Base-by-base conservation (phyloP, 2,113 vertebrate genomes). In the Turnix velox region DNA sequence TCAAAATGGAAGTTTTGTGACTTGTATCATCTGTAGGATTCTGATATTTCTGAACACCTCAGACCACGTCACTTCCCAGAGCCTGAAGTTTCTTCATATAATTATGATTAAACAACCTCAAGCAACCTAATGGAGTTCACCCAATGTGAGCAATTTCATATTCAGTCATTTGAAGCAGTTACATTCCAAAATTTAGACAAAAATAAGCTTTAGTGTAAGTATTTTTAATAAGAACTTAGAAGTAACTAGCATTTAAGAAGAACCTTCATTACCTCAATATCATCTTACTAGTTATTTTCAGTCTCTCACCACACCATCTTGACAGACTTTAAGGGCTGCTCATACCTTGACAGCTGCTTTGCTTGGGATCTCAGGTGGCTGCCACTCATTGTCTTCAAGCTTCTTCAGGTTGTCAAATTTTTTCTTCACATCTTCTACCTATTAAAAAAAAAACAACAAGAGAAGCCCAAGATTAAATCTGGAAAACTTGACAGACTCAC, bases 381-480 rank as follows among this genome's bases (percentile, higher is more conserved):
- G 96, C 99, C 98, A 99, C 8, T 95, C 94, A 11, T 97, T 97
- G 40, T 96, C 96, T 93, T 99, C 98, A 58, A 98, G 98, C 68
- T 98, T 98, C 85, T 94, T 98, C 55, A 99, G 95, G 43, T 98
- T 95, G 16, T 93, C 97, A 94, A 99, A 99, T 90, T 99, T 99
- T 86, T 98, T 98, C 59, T 97, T 95, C 74, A 99, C 98, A 48
- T 99, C 99, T 95, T 99, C 97, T 4, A 99, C 95, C 99, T 99
- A 65, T 95, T 51, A 37, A 68, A 55, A 75, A 84, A 14, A 37
- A 68, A 55, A 75, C 82, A 14, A 14, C 55, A 59, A 62, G 13
- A 74, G 23, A 73, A 54, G 7, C 23, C 12, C 24, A 51, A 16
- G 12, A 31, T 69, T 59, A 35, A 35, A 23, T 55, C 54, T 48